phyloP scores from a whole-genome alignment of 2,113 vertebrate species.

The Tetrao urogallus region DNA sequence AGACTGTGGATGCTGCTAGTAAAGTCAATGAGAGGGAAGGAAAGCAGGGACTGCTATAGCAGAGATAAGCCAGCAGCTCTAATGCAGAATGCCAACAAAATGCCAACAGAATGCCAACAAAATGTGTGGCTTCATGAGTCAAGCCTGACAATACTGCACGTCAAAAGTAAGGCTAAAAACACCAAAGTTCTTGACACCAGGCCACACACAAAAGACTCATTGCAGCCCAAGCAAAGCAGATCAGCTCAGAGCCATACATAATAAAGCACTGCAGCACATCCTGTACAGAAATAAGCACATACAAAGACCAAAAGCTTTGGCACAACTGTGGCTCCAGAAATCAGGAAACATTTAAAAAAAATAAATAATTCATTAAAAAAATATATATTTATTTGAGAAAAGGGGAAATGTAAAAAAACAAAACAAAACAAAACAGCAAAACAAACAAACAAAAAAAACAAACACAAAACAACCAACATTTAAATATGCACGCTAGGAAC shows the following conservation, averaged over 20 bases:
- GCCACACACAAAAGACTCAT: background rate
- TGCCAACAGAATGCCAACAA: background rate
- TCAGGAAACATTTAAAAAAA: background rate
- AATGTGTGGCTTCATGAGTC: fast-evolving
- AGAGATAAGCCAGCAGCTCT: background rate
- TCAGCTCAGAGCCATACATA: background rate
- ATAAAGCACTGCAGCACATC: background rate
- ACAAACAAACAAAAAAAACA: background rate
- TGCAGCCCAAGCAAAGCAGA: background rate
- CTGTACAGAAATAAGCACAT: background rate
- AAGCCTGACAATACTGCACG: fast-evolving
- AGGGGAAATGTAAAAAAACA: background rate
- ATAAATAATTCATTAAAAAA: too few species aligned
- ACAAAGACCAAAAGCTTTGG: background rate
- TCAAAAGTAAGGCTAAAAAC: background rate
- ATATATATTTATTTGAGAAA: background rate
- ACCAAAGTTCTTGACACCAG: background rate
- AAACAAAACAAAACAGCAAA: too few species aligned
- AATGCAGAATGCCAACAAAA: fast-evolving
- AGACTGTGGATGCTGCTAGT: background rate
- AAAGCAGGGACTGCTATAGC: background rate
- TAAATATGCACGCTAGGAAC: background rate
- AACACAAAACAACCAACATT: too few species aligned
- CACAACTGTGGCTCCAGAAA: background rate
- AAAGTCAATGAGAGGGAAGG: background rate